phyloP scores from a whole-genome alignment of 2,888 invertebrate species.

The Latrodectus hesperus region DNA sequence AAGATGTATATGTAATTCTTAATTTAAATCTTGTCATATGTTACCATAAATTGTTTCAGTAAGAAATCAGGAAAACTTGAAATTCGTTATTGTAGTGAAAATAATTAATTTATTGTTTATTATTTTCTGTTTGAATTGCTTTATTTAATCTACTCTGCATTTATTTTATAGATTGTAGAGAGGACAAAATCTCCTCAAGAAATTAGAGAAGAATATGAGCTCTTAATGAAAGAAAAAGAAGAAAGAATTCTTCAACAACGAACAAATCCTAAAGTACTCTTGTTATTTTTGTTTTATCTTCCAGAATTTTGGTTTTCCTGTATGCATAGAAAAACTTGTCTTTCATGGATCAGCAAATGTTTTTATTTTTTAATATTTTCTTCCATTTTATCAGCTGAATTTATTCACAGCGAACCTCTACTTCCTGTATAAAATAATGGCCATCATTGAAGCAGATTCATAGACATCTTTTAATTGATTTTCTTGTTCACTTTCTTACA shows the following conservation, averaged over 20 bases:
- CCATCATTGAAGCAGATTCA: too few species aligned
- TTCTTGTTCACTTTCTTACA: too few species aligned
- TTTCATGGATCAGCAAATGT: too few species aligned
- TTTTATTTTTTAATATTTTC: too few species aligned
- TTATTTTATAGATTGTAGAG: slow-evolving; percentile 79
- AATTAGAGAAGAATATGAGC: slow-evolving; percentile 97
- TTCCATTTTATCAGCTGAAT: too few species aligned
- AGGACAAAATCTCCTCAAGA: slow-evolving; percentile 94
- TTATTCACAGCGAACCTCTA: too few species aligned
- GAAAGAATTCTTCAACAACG: slow-evolving; percentile 90
- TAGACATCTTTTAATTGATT: too few species aligned
- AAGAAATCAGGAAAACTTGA: slow-evolving; percentile 14
- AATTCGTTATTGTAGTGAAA: neutral
- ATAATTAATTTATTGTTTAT: neutral
- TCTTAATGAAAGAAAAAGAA: slow-evolving; percentile 80
- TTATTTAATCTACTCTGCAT: neutral
- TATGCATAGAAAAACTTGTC: too few species aligned
- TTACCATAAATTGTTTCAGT: neutral
- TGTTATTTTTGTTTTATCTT: neutral
- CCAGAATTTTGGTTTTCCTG: neutral
- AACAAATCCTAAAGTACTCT: slow-evolving; percentile 86
- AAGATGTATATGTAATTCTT: neutral
- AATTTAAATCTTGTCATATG: neutral
- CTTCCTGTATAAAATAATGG: too few species aligned
- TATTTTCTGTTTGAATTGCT: too few species aligned